phyloP scores from a whole-genome alignment of 2,888 invertebrate species.

The Sinodicranocentrus sp. region DNA sequence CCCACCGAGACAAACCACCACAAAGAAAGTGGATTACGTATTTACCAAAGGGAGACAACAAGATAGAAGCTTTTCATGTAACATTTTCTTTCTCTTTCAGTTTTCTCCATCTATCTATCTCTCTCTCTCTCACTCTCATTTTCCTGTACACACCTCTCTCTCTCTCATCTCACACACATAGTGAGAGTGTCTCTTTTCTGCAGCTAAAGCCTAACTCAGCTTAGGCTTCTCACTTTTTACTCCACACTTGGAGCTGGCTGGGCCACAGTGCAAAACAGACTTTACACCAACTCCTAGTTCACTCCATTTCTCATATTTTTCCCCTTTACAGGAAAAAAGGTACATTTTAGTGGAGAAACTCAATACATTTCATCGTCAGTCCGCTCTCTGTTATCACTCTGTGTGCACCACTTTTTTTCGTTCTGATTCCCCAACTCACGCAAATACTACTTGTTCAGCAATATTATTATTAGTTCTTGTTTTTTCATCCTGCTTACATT shows the following conservation, averaged over 20 bases:
- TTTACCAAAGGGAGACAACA: background rate
- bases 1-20: background rate
- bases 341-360: too few relatives aligned
- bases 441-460: background rate
- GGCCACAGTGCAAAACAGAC: background rate
- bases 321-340: too few relatives aligned
- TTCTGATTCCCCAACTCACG: background rate
- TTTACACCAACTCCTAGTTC: background rate
- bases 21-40: conserved; percentile 6
- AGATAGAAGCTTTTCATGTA: background rate
- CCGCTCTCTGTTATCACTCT: background rate
- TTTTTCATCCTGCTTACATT: background rate
- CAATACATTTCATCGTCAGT: too few relatives aligned
- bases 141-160: conserved; percentile 10
- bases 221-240: background rate
- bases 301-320: too few relatives aligned
- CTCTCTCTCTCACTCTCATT: background rate
- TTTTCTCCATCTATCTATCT: background rate
- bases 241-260: background rate
- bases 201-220: too few relatives aligned
- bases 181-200: too few relatives aligned
- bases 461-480: background rate
- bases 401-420: conserved; percentile 4
- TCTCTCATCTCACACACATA: too few relatives aligned
- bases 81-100: background rate